These are phyloP conservation scores for Psylliodes chrysocephalus DNA, from an alignment of 2,888 invertebrate genomes.

Conservation along the genomic window DNA sequence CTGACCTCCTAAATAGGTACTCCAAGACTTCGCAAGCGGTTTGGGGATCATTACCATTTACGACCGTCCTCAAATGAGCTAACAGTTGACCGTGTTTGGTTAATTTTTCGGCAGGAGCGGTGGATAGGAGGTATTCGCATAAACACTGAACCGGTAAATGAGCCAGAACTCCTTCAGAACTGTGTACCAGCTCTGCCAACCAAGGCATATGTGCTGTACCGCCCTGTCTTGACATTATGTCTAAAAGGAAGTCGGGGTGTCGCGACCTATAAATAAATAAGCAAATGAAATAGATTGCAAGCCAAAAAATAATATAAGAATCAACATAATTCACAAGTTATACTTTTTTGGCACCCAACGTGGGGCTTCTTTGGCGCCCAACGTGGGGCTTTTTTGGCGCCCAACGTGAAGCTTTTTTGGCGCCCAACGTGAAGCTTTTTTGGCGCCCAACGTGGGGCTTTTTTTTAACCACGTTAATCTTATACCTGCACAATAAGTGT, in stretches of 20 bases:
- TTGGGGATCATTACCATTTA: slow-evolving; percentile 66
- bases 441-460: too few relatives aligned
- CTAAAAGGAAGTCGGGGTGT: slow-evolving; percentile 90
- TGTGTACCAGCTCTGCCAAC: slow-evolving; percentile 93
- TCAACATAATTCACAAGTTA: too few relatives aligned
- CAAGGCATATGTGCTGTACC: slow-evolving; percentile 96
- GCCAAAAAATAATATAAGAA: too few relatives aligned
- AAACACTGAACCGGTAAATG: slow-evolving; percentile 97
- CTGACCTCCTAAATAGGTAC: slow-evolving; percentile 81
- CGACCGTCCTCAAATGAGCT: slow-evolving; percentile 69
- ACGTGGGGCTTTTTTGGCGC: too few relatives aligned
- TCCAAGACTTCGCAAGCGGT: slow-evolving; percentile 85
- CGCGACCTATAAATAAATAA: slow-evolving; percentile 75
- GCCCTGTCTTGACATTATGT: slow-evolving; percentile 87
- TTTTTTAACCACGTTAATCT: too few relatives aligned
- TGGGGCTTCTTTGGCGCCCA: too few relatives aligned
- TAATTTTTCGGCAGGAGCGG: slow-evolving; percentile 74
- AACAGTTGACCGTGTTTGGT: slow-evolving; percentile 76
- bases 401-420: too few relatives aligned
- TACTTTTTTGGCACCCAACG: too few relatives aligned
- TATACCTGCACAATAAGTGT: slow-evolving; percentile 78
- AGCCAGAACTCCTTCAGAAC: slow-evolving; percentile 85
- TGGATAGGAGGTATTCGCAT: slow-evolving; percentile 90
- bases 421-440: too few relatives aligned
- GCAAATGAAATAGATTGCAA: too few relatives aligned